A percentile compares a stretch with the other conserved stretches of the same genome.
phyloP scores from a whole-genome alignment of 2,888 invertebrate species.

The Bugulina stolonifera region DNA sequence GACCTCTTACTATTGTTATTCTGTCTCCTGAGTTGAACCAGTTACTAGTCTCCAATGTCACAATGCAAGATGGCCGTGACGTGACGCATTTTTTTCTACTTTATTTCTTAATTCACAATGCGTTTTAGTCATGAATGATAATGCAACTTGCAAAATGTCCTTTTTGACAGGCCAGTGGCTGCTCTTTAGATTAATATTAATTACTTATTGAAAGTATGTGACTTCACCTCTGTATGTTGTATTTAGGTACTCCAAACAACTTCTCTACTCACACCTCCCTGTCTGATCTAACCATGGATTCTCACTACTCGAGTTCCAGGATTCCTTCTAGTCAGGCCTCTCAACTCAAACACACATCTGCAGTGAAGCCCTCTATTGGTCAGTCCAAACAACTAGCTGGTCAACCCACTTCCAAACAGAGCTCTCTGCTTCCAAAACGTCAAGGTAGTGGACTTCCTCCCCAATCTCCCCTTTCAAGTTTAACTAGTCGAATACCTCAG shows the following conservation, averaged over 20 bases:
- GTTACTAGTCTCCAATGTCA: too few species aligned
- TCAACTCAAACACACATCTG: neutral
- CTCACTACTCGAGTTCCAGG: conserved; percentile 9
- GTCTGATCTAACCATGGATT: conserved; percentile 66
- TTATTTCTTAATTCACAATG: too few species aligned
- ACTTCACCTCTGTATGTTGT: neutral
- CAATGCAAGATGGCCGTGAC: too few species aligned
- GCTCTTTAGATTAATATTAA: too few species aligned
- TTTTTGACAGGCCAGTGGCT: too few species aligned
- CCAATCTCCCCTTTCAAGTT: neutral
- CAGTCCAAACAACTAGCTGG: neutral
- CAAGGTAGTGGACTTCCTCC: neutral
- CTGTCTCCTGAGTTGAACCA: too few species aligned
- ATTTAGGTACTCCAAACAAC: conserved; percentile 69
- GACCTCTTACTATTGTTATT: too few species aligned
- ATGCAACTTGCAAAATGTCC: too few species aligned
- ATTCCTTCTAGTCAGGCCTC: neutral
- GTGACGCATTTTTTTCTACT: too few species aligned
- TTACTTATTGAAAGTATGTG: too few species aligned
- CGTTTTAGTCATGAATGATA: too few species aligned
- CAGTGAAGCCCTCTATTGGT: neutral
- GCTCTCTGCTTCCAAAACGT: conserved; percentile 3
- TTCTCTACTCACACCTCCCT: conserved; percentile 80
- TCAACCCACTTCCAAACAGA: neutral
- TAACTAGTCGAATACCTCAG: neutral